Evolutionary conservation across 1,140 invertebrate genomes (phyloP).

Genomic region (Euura saliciscinereae): DNA sequence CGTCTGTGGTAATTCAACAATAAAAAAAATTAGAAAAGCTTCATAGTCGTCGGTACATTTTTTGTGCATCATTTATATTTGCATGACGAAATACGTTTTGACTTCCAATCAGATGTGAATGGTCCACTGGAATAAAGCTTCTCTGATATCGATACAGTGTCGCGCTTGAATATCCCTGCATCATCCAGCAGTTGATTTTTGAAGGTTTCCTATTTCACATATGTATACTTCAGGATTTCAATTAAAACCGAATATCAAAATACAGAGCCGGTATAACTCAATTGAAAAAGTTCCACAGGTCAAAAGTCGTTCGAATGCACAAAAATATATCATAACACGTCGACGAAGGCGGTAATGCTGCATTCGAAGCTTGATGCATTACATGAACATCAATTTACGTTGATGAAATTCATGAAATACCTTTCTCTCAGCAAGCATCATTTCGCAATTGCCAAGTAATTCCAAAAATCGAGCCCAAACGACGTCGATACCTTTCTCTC

Average conservation of each 20-base stretch:
- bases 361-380: neutral
- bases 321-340: no score
- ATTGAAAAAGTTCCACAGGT: neutral
- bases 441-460: conserved; percentile 68
- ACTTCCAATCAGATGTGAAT: conserved; percentile 64
- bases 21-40: neutral
- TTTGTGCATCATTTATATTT: no score
- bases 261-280: neutral
- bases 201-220: conserved; percentile 66
- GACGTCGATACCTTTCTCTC: conserved; percentile 66
- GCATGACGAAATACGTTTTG: conserved; percentile 48
- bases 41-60: neutral
- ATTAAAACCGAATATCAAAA: neutral
- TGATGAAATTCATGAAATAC: conserved; percentile 44
- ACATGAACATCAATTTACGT: neutral
- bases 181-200: conserved; percentile 70
- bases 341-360: neutral
- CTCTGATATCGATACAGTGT: conserved; percentile 65
- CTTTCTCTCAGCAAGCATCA: conserved; percentile 71
- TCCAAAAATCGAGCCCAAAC: conserved; percentile 72
- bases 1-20: conserved; percentile 54
- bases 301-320: no score
- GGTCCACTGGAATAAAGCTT: conserved; percentile 70
- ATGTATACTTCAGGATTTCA: conserved; percentile 2
- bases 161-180: conserved; percentile 69